A percentile compares a stretch with the other conserved stretches of the same genome.
These are phyloP conservation scores for Ailuropoda melanoleuca DNA, from an alignment of 2,113 vertebrate species.

Conservation along the genomic window DNA sequence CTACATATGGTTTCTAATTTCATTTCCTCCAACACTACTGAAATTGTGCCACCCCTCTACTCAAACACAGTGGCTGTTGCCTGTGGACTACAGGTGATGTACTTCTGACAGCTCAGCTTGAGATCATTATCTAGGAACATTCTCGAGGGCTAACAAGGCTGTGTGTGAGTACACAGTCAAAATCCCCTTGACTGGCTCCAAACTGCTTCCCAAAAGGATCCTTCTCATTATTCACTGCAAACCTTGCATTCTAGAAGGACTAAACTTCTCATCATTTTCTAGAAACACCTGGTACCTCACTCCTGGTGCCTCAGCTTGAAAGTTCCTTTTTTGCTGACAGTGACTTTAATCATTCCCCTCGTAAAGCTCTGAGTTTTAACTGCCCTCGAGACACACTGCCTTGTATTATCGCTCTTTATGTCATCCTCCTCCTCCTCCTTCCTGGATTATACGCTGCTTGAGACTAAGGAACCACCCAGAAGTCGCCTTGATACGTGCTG, in stretches of 20 bases:
- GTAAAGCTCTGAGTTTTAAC: not conserved
- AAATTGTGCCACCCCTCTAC: not conserved
- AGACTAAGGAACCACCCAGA: not conserved
- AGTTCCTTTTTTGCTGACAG: not conserved
- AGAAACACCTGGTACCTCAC: not conserved
- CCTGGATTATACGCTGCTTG: not conserved
- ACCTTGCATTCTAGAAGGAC: not conserved
- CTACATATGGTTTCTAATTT: not conserved
- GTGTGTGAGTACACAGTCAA: not conserved
- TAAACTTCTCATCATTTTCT: not conserved
- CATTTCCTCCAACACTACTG: not conserved
- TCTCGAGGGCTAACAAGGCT: not conserved
- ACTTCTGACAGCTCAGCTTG: not conserved
- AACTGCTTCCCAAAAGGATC: not conserved
- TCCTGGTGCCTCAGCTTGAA: not conserved
- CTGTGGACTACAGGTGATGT: not conserved
- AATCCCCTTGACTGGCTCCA: not conserved
- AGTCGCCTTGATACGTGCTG: not conserved
- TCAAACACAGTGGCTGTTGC: not conserved
- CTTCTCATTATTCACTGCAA: not conserved
- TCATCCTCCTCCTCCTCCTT: not conserved
- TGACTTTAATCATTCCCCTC: not conserved
- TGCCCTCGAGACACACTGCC: not conserved
- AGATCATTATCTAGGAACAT: not conserved
- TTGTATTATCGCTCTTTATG: not conserved